Conservation (phyloP, 2,888 invertebrate species). For the Amitus sp. region DNA sequence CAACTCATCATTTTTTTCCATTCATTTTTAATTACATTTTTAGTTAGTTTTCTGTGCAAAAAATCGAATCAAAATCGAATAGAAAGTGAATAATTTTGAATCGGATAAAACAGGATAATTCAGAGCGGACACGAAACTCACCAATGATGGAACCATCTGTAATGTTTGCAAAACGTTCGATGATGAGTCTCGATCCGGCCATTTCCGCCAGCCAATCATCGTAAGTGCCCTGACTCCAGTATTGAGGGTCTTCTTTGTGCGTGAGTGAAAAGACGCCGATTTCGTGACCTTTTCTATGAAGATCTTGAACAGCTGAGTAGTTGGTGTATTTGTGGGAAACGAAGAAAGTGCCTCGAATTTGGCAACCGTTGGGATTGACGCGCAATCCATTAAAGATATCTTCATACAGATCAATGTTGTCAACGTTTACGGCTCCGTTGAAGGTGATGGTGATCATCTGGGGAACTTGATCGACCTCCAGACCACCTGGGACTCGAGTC, state of each 20-base stretch:
- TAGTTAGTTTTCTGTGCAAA: no score
- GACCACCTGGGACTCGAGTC: constrained; percentile 86
- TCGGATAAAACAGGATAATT: neutral
- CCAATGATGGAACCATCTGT: constrained; percentile 88
- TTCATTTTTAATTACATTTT: no score
- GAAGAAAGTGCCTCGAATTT: constrained; percentile 92
- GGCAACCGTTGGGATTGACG: constrained; percentile 93
- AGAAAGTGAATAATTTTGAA: neutral
- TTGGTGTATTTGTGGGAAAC: constrained; percentile 93
- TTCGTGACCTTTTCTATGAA: constrained; percentile 90
- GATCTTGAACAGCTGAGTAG: constrained; percentile 89
- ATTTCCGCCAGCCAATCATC: constrained; percentile 95
- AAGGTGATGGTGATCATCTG: constrained; percentile 96
- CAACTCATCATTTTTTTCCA: no score
- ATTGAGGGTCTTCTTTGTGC: constrained; percentile 91
- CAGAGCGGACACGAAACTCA: no score
- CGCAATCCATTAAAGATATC: constrained; percentile 90
- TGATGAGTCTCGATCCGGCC: constrained; percentile 89
- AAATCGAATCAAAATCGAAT: constrained; percentile 64
- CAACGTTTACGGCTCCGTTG: constrained; percentile 94
- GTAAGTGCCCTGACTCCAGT: constrained; percentile 88
- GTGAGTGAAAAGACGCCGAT: constrained; percentile 92
- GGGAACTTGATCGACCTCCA: constrained; percentile 86
- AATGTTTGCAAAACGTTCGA: constrained; percentile 90
- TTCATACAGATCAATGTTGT: constrained; percentile 93